These are phyloP conservation scores for Caenorhabditis afra DNA, from an alignment of 2,888 invertebrate genomes.

Conservation along the genomic window DNA sequence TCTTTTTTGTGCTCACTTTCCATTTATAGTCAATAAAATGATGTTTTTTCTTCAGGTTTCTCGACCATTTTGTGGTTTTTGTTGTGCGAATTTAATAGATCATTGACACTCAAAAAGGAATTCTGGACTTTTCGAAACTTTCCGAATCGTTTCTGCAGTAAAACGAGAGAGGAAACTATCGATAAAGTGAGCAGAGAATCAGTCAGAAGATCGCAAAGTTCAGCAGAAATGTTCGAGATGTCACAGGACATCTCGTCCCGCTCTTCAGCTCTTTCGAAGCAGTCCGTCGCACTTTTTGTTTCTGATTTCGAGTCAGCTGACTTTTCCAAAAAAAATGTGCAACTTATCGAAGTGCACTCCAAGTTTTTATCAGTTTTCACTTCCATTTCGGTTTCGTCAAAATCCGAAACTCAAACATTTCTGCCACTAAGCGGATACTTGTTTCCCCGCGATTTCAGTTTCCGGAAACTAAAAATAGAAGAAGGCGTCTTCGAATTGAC, in stretches of 20 bases:
- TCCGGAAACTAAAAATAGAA: background rate
- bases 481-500: too few relatives aligned
- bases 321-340: background rate
- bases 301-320: background rate
- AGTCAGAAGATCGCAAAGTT: too few relatives aligned
- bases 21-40: conserved; percentile 16
- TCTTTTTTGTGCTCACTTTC: conserved; percentile 5
- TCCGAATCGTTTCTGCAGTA: too few relatives aligned
- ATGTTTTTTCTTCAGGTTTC: conserved; percentile 15
- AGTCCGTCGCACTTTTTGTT: too few relatives aligned
- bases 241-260: too few relatives aligned
- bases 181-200: too few relatives aligned
- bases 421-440: background rate
- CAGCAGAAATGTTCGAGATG: too few relatives aligned
- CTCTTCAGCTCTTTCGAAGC: too few relatives aligned
- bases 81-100: too few relatives aligned
- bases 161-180: too few relatives aligned
- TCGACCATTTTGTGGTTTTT: conserved; percentile 8
- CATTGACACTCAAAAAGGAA: too few relatives aligned
- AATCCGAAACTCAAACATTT: background rate
- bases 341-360: conserved; percentile 25
- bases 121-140: background rate
- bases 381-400: background rate
- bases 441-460: background rate
- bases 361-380: conserved; percentile 9